A percentile compares a stretch with the other conserved stretches of the same genome.
Conservation (phyloP, 2,113 vertebrate genomes). For the Okapia johnstoni region DNA sequence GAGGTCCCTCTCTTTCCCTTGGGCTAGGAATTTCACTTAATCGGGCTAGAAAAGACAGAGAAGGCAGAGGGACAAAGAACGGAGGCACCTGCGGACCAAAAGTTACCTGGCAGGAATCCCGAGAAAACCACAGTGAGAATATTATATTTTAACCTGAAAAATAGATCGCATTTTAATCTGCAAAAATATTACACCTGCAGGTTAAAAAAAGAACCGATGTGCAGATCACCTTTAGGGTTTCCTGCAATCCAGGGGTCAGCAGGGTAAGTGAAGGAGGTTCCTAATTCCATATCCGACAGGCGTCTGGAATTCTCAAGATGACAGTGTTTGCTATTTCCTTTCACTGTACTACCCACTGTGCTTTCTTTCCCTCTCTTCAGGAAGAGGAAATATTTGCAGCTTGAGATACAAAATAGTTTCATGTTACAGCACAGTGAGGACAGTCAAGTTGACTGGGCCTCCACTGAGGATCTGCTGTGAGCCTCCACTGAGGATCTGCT, state of each 20-base stretch:
- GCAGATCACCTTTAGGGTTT: background rate
- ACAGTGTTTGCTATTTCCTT: background rate
- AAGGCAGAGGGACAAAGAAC: background rate
- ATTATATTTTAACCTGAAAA: background rate
- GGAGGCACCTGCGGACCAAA: background rate
- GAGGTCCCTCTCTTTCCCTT: conserved; percentile 63
- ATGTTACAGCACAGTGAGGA: background rate
- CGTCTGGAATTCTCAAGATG: background rate
- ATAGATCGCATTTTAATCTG: background rate
- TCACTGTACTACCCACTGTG: background rate
- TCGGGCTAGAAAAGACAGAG: background rate
- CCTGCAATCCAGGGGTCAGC: background rate
- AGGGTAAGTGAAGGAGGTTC: background rate
- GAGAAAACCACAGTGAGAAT: background rate
- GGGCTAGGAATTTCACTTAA: conserved; percentile 72
- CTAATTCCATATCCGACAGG: background rate
- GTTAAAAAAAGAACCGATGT: background rate
- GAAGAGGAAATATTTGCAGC: background rate
- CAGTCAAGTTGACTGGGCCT: background rate
- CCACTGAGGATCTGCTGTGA: background rate
- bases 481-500: background rate
- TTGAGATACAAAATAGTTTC: background rate
- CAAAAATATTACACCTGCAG: background rate
- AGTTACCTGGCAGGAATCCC: background rate
- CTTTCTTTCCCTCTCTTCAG: background rate